Percentiles rank a stretch among this genome's conserved stretches.
Evolutionary conservation across 2,113 vertebrate genomes (phyloP).

Genomic region (Cyanistes caeruleus): DNA sequence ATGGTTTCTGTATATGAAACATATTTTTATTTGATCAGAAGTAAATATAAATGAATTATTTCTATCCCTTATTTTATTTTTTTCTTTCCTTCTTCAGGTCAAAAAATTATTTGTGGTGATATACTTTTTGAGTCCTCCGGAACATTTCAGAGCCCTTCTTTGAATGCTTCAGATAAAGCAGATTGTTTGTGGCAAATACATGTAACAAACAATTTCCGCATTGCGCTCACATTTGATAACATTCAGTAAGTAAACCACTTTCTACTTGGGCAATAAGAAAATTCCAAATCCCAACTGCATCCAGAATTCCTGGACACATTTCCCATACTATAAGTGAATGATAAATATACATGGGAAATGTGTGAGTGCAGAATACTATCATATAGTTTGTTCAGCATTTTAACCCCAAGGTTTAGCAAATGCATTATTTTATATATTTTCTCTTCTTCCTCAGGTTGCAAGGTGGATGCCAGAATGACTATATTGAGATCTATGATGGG

Average conservation of each 20-base stretch:
- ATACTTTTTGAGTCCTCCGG: slow-evolving; percentile 7
- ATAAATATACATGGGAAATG: neutral
- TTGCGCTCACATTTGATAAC: slow-evolving; percentile 39
- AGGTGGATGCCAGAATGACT: slow-evolving; percentile 49
- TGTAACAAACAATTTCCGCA: slow-evolving; percentile 33
- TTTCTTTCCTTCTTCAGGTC: neutral
- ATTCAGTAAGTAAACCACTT: slow-evolving; percentile 62
- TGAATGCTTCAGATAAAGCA: slow-evolving; percentile 37
- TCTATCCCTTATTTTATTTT: neutral
- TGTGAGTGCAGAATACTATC: neutral
- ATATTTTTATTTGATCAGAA: neutral
- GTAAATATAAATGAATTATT: fast-evolving
- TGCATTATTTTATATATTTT: neutral
- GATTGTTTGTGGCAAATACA: slow-evolving; percentile 75
- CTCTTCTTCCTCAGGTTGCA: slow-evolving; percentile 53
- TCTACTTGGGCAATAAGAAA: neutral
- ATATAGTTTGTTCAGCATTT: neutral
- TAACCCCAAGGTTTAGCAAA: neutral
- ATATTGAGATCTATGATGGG: slow-evolving; percentile 73
- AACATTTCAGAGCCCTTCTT: slow-evolving; percentile 60
- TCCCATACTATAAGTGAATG: neutral
- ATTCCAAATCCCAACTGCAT: neutral
- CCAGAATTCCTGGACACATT: neutral
- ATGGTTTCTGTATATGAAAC: fast-evolving
- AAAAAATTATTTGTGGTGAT: slow-evolving; percentile 47